Percentiles rank a stretch among this genome's conserved stretches.
Evolutionary conservation across 2,888 invertebrate genomes (phyloP).

Genomic region (Meteorus colon): DNA sequence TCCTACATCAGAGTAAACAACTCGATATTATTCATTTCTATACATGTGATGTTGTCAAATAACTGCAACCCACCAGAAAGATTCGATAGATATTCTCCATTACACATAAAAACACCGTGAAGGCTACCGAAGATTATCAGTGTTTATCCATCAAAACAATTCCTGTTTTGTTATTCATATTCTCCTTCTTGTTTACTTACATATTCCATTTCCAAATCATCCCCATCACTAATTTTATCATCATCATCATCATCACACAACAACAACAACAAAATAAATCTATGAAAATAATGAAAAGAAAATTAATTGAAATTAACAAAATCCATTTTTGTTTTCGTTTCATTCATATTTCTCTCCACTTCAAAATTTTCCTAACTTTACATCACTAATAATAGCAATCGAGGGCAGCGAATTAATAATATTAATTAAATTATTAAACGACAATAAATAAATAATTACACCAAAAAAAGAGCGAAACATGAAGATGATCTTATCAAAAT

Average conservation of each 20-base stretch:
- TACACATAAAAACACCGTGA: too few species aligned
- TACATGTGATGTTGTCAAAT: background rate
- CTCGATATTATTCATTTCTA: background rate
- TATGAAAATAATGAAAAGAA: too few species aligned
- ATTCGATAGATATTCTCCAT: too few species aligned
- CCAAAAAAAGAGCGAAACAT: background rate
- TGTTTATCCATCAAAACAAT: too few species aligned
- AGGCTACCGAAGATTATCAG: too few species aligned
- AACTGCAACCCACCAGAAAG: background rate
- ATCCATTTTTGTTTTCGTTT: background rate
- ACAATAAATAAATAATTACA: constrained; percentile 2
- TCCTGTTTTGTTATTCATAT: too few species aligned
- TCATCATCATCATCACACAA: too few species aligned
- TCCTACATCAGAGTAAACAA: background rate
- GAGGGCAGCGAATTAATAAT: background rate
- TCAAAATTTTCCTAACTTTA: background rate
- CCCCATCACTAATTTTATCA: too few species aligned
- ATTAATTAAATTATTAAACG: background rate
- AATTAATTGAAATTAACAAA: too few species aligned
- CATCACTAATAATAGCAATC: background rate
- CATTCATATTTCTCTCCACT: background rate
- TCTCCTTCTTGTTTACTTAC: too few species aligned
- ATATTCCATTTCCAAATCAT: too few species aligned
- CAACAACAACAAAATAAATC: too few species aligned
- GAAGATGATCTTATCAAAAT: background rate